Evolutionary conservation across 2,797 vertebrate genomes (phyloP).

Genomic region (Chloroceryle inda): DNA sequence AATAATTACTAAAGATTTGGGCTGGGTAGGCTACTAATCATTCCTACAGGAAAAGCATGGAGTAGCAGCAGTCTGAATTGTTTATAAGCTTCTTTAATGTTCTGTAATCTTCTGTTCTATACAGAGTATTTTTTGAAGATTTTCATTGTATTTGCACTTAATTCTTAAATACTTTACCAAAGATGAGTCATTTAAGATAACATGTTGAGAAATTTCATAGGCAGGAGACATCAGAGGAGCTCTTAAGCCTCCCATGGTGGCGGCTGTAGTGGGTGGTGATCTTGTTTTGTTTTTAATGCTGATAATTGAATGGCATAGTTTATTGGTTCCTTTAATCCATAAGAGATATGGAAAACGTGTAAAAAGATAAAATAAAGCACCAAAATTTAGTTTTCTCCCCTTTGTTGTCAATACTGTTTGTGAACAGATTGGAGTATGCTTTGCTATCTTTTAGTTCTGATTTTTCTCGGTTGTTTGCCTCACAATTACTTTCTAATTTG

Average conservation of each 20-base stretch:
- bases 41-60: background rate
- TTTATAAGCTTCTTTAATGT: background rate
- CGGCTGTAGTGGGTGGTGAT: background rate
- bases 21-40: background rate
- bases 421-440: background rate
- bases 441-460: background rate
- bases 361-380: background rate
- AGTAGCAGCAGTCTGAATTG: background rate
- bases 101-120: background rate
- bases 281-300: background rate
- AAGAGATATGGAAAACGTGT: background rate
- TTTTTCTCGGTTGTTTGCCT: background rate
- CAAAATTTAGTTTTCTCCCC: rapidly evolving
- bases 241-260: background rate
- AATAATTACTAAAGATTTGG: background rate
- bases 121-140: background rate
- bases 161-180: background rate
- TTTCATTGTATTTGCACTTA: background rate
- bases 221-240: background rate
- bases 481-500: background rate
- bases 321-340: background rate
- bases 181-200: background rate
- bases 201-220: background rate
- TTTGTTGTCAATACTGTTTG: background rate
- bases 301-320: background rate